Evolutionary conservation across 1,140 invertebrate genomes (phyloP).

Genomic region (Prorops nasuta): DNA sequence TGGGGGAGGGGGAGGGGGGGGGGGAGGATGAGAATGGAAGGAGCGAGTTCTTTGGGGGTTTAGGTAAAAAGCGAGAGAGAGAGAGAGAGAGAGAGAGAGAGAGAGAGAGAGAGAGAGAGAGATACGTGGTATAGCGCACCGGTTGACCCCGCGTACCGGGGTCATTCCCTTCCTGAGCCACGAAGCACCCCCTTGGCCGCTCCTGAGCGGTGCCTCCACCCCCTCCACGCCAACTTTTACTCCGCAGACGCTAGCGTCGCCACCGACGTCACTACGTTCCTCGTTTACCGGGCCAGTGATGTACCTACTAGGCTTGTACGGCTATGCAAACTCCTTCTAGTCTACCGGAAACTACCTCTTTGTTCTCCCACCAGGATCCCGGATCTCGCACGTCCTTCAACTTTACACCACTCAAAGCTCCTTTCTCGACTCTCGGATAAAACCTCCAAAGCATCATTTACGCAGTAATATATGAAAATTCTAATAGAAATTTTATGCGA

Average conservation of each 20-base stretch:
- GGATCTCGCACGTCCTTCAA: not conserved
- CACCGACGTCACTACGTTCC: constrained; percentile 17
- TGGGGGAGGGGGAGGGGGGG: not conserved
- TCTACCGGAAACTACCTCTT: not conserved
- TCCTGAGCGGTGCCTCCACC: constrained; percentile 1
- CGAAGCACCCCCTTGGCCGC: constrained; percentile 11
- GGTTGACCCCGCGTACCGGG: constrained; percentile 44
- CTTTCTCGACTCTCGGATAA: not conserved
- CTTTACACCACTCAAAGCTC: not conserved
- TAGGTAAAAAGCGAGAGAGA: constrained; percentile 3
- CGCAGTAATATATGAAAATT: no score
- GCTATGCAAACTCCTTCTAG: no score
- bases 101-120: constrained; percentile 1
- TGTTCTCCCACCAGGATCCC: not conserved
- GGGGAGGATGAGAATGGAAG: constrained; percentile 8
- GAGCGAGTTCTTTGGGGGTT: not conserved
- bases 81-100: constrained; percentile 2
- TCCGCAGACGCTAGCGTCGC: constrained; percentile 14
- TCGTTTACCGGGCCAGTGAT: not conserved
- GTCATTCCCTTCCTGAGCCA: constrained; percentile 45
- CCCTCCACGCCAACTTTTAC: constrained; percentile 12
- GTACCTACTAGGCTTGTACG: not conserved
- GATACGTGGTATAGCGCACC: constrained; percentile 33
- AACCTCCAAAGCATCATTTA: not conserved
- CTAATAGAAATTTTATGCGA: not conserved